Percentiles rank a stretch among this genome's conserved stretches.
phyloP scores from a whole-genome alignment of 2,113 vertebrate genomes.

The Galemys pyrenaicus region DNA sequence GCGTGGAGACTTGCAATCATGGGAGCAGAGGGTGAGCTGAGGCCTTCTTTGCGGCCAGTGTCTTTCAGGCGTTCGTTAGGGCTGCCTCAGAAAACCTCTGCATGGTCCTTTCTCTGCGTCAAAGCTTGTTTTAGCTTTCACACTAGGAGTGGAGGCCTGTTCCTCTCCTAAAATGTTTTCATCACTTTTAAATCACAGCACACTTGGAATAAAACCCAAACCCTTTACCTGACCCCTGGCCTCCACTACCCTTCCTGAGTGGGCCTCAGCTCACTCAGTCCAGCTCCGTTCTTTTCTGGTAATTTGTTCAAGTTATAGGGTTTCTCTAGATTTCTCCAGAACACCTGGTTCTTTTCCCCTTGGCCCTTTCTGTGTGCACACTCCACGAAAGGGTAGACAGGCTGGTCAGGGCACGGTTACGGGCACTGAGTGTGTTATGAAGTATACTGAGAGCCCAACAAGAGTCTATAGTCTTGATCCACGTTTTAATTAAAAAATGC shows the following conservation, averaged over 20 bases:
- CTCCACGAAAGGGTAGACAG: fast-evolving
- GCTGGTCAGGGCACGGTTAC: too few species aligned
- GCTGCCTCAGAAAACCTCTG: too few species aligned
- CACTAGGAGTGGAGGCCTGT: background rate
- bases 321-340: background rate
- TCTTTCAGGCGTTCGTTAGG: too few species aligned
- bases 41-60: too few species aligned
- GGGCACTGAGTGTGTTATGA: too few species aligned
- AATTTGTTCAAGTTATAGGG: too few species aligned
- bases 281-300: background rate
- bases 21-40: too few species aligned
- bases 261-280: background rate
- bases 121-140: too few species aligned
- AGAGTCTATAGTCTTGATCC: background rate
- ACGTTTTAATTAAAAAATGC: background rate
- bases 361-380: too few species aligned
- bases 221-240: background rate
- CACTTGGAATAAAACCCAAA: background rate
- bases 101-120: too few species aligned
- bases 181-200: background rate
- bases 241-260: background rate
- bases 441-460: background rate
- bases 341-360: background rate
- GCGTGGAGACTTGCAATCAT: too few species aligned
- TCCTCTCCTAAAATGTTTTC: background rate